Base-by-base conservation (phyloP, 2,113 vertebrate genomes). In the Clinocottus analis region DNA sequence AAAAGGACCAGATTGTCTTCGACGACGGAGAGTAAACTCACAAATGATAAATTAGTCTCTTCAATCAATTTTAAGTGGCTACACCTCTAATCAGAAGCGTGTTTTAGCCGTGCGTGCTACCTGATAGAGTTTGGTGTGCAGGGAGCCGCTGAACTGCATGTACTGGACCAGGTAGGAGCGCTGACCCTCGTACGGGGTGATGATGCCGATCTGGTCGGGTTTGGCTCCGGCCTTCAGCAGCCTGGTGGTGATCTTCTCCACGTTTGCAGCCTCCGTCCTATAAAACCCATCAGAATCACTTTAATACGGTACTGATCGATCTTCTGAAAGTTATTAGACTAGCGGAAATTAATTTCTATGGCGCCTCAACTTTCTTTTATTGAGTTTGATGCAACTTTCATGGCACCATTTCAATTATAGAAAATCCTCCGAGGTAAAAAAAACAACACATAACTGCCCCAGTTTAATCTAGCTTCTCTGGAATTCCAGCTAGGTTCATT, bases 101-200 rank as follows among this genome's bases (percentile, higher is more conserved):
- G 21, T 19, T 35, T 43, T 37, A 11, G 7, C 37, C 47, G 0
- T 10, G 55, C 43, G 41, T 5, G 0, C 0, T 92, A 99, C 98
- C 97, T 99, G 98, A 85, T 99, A 99, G 31, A 99, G 97, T 83
- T 99, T 99, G n/a, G 98, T 99, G 90, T 99, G 98, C 88, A 99
- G 91, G 31, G 98, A 99, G 72, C 98, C 98, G 0, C 98, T 99
- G 93, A 99, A 99, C 85, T 99, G 98, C 98, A 99, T 99, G 94
- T 99, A 99, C 89, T 99, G 98, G 85, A 99, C 98, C 94, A 99
- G 94, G 86, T 99, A 99, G 17, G 98, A 99, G 49, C 98, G 95
- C 87, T 99, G 98, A 1, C 98, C 98, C 90, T 99, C 98, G 0
- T 99, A 99, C 0, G 98, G 98, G 0, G 98, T 99, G 86, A 99